Evolutionary conservation across 2,113 vertebrate species (phyloP).

Genomic region (Varanus salvator): DNA sequence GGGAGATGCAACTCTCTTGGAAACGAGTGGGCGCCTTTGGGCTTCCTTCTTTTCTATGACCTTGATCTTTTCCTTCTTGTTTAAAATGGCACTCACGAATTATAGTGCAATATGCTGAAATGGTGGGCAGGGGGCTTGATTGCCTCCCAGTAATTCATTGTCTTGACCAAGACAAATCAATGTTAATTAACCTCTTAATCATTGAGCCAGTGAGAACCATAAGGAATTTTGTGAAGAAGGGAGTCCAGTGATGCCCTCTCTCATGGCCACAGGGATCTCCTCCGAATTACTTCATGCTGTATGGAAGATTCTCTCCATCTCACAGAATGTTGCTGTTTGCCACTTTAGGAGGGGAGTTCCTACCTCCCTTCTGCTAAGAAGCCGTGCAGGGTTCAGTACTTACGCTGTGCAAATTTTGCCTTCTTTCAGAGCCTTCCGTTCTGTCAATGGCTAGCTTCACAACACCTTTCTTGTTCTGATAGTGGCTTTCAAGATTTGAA

Average conservation of each 20-base stretch:
- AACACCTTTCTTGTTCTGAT: background rate
- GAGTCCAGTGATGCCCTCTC: background rate
- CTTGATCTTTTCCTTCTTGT: conserved; percentile 31
- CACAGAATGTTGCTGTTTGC: background rate
- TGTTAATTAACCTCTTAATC: conserved; percentile 45
- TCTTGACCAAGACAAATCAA: conserved; percentile 40
- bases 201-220: background rate
- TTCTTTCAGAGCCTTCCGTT: background rate
- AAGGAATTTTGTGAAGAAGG: background rate
- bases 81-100: conserved; percentile 52
- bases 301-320: background rate
- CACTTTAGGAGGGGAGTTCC: background rate
- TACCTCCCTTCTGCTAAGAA: background rate
- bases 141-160: conserved; percentile 49
- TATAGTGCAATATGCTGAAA: conserved; percentile 74
- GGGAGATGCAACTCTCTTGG: background rate
- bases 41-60: conserved; percentile 42
- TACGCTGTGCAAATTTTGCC: background rate
- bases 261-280: background rate
- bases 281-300: background rate
- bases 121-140: background rate
- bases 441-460: background rate
- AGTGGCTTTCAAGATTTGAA: background rate
- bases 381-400: background rate
- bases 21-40: conserved; percentile 10